Evolutionary conservation across 2,888 invertebrate species (phyloP), one percentile per base, ranked within the genome.

Genomic region (Andrena chrysosceles): DNA sequence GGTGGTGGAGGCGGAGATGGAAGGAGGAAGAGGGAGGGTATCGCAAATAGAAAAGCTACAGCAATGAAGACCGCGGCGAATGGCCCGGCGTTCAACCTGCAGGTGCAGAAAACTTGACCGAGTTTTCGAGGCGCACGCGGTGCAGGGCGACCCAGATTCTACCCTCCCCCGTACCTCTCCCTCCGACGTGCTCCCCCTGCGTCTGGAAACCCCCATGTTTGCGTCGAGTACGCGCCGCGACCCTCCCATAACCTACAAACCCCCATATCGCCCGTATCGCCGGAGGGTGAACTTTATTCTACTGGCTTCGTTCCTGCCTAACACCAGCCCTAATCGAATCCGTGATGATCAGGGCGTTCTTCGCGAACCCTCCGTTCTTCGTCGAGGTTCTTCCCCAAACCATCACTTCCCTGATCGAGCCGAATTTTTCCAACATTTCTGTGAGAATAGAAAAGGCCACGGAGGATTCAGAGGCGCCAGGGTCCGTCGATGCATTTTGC

Each of bases 31-130:
- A n/a, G 23, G 16, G 13, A 16, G 20, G 78, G 62, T 77, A 87
- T 87, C 70, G 79, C 54, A 56, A 83, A 85, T 85, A 81, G 84
- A 85, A 85, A 85, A 76, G 72, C 70, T 52, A 76, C 69, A 69
- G 26, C 64, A 62, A 81, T 49, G 74, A 71, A 75, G 75, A 77
- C 52, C 66, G 31, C 59, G 79, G 85, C 76, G 60, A 82, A 78
- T 76, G 85, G 64, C 84, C 86, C 85, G 86, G 87, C 85, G 88
- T 87, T 83, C 88, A 87, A 92, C 92, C 91, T 91, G 92, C 93
- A 93, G 93, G 93, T 93, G 92, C 92, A 92, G 93, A 93, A 93
- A 93, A 93, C 92, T 93, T 93, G 93, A 93, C 93, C 93, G 93
- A 93, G 92, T 93, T 93, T 89, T 81, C 90, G 91, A 90, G 88